A percentile compares a stretch with the other conserved stretches of the same genome.
phyloP scores from a whole-genome alignment of 2,113 vertebrate genomes.

The Prochilodus magdalenae region DNA sequence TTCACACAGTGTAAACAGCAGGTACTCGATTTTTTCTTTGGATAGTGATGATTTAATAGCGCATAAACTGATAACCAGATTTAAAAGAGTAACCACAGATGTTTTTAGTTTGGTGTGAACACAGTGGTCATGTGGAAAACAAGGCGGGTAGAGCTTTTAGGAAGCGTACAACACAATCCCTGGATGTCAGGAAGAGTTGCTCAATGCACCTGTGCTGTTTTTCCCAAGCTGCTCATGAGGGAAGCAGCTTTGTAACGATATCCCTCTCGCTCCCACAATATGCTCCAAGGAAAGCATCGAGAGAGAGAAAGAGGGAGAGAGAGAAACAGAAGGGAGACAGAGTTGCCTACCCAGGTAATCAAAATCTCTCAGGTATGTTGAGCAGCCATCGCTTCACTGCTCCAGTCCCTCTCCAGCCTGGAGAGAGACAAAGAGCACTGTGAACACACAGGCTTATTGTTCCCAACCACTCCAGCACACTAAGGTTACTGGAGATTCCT shows the following conservation, averaged over 20 bases:
- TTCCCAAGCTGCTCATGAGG: no score
- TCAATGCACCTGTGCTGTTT: no score
- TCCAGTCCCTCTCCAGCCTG: background rate
- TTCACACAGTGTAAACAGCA: no score
- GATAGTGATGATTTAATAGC: no score
- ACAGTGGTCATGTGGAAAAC: no score
- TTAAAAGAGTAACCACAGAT: no score
- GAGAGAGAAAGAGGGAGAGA: background rate
- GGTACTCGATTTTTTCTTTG: no score
- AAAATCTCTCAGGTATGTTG: background rate
- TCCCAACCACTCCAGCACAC: background rate
- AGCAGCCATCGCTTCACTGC: background rate
- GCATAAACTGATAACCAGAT: no score
- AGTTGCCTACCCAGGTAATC: slow-evolving; percentile 2
- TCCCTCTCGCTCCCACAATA: background rate
- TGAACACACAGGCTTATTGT: slow-evolving; percentile 14
- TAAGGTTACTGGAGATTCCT: background rate
- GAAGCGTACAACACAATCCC: no score
- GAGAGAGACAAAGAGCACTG: background rate
- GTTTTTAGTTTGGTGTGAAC: no score
- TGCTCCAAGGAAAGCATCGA: background rate
- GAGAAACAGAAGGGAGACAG: background rate
- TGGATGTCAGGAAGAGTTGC: no score
- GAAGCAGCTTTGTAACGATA: background rate
- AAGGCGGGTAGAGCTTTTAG: no score